phyloP scores from a whole-genome alignment of 1,140 invertebrate species.

The Apocrypta bakeri region DNA sequence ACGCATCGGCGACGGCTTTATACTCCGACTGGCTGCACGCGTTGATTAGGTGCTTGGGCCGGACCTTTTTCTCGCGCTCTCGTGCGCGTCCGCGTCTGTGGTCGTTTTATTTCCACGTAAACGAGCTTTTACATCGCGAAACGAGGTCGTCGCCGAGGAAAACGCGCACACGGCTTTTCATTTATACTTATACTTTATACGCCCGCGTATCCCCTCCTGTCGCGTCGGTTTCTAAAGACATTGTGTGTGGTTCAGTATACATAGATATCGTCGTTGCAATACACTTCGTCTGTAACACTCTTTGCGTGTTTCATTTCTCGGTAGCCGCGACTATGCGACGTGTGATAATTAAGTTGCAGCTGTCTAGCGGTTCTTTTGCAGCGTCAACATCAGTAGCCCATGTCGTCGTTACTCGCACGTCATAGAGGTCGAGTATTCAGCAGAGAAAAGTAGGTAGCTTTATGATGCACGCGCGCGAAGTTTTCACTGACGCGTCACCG shows the following conservation, averaged over 20 bases:
- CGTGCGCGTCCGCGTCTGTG: too few species aligned
- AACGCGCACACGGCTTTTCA: neutral
- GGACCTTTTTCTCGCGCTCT: neutral
- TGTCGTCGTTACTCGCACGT: too few species aligned
- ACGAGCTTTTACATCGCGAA: neutral
- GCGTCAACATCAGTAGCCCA: too few species aligned
- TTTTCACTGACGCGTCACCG: neutral
- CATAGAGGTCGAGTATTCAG: neutral
- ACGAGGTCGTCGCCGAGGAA: neutral
- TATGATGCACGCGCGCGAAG: neutral
- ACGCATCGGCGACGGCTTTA: neutral
- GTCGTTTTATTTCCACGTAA: neutral
- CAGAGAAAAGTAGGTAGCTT: neutral
- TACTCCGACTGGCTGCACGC: neutral
- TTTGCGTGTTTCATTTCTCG: neutral
- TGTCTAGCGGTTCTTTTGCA: neutral
- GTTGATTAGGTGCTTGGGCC: constrained; percentile 12
- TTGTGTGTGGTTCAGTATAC: neutral
- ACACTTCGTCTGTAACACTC: too few species aligned
- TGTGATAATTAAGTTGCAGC: neutral
- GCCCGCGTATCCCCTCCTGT: neutral
- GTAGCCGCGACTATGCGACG: neutral
- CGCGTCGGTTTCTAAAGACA: too few species aligned
- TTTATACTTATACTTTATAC: neutral
- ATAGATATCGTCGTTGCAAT: neutral